phyloP scores from a whole-genome alignment of 2,888 invertebrate genomes.

The Drosophila buzzatii region DNA sequence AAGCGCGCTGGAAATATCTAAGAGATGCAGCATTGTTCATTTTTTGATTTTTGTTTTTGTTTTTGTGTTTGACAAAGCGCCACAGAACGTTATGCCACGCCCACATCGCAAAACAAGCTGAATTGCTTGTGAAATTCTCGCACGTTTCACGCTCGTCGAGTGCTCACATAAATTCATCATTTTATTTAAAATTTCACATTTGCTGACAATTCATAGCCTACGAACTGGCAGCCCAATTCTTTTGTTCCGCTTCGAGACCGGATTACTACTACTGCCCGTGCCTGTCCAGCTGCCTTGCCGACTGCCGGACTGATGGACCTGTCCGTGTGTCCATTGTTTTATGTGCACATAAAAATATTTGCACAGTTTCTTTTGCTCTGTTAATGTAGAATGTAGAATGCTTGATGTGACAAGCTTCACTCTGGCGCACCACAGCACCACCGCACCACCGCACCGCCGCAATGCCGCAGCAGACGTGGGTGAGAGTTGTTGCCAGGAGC shows the following conservation, averaged over 20 bases:
- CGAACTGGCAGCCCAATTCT: conserved; percentile 53
- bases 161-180: conserved; percentile 74
- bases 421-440: conserved; percentile 2
- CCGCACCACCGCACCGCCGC: background rate
- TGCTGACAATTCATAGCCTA: conserved; percentile 74
- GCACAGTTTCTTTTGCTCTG: conserved; percentile 65
- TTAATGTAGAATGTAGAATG: conserved; percentile 53
- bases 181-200: conserved; percentile 79
- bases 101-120: conserved; percentile 22
- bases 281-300: conserved; percentile 10
- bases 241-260: conserved; percentile 48
- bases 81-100: conserved; percentile 3
- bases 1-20: conserved; percentile 35
- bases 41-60: conserved; percentile 9
- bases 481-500: conserved; percentile 71
- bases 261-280: conserved; percentile 5
- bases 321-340: conserved; percentile 57
- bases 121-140: conserved; percentile 66
- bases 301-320: conserved; percentile 8
- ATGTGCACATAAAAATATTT: conserved; percentile 68
- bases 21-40: conserved; percentile 53
- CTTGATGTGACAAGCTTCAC: conserved; percentile 35
- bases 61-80: conserved; percentile 30
- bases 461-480: conserved; percentile 39
- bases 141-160: conserved; percentile 62